These are phyloP conservation scores for rabbit (Oryctolagus cuniculus) DNA, from an alignment of 2,113 vertebrate genomes.

Conservation along the genomic window DNA sequence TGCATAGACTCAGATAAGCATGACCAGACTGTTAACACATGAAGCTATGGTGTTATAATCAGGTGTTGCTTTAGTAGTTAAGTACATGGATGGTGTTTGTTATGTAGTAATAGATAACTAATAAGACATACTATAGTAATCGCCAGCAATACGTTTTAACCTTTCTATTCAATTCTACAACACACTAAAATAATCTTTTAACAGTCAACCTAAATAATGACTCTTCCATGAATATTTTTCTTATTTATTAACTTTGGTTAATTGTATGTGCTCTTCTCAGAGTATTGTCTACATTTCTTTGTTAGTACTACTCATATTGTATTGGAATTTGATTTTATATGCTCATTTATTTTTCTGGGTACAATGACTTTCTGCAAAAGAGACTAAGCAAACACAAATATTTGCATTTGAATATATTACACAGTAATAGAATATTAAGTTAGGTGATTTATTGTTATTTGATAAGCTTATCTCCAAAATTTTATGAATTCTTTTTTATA, in stretches of 20 bases:
- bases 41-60: not conserved
- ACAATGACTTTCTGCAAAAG: not conserved
- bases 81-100: not conserved
- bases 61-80: not conserved
- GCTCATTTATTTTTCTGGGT: not conserved
- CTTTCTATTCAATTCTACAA: not conserved
- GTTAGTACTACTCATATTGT: not conserved
- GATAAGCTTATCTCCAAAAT: not conserved
- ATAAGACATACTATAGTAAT: not conserved
- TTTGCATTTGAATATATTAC: not conserved
- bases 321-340: constrained; percentile 7
- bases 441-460: not conserved
- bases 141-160: not conserved
- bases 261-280: not conserved
- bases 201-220: not conserved
- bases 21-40: not conserved
- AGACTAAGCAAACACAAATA: not conserved
- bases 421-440: not conserved
- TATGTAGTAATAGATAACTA: not conserved
- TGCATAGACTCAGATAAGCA: not conserved
- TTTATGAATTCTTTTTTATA: not conserved
- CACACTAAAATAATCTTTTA: not conserved
- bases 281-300: not conserved
- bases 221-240: not conserved
- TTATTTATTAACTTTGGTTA: not conserved